phyloP scores from a whole-genome alignment of 2,888 invertebrate genomes.

The Xanthia togata region DNA sequence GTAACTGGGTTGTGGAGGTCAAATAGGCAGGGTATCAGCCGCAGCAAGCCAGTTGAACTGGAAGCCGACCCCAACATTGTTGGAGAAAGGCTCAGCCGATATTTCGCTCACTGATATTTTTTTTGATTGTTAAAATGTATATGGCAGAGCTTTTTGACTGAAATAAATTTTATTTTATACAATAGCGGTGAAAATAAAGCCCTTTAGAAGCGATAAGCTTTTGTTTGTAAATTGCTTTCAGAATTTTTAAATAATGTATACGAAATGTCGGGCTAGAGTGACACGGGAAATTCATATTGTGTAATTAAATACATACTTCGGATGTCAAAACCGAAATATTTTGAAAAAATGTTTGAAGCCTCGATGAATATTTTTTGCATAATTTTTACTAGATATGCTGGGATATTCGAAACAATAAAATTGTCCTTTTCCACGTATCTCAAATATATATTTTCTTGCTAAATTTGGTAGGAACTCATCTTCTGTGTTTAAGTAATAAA shows the following conservation, averaged over 20 bases:
- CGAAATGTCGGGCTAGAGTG: slow-evolving; percentile 14
- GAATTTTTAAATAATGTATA: slow-evolving; percentile 11
- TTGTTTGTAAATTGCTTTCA: slow-evolving; percentile 28
- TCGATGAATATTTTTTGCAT: not conserved
- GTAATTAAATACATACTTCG: slow-evolving; percentile 10
- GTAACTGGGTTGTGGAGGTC: too few relatives aligned
- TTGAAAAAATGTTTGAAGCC: not conserved
- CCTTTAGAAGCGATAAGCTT: not conserved
- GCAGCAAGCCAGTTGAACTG: too few relatives aligned
- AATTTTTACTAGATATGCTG: not conserved
- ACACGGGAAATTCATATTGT: slow-evolving; percentile 18
- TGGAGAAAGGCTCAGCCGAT: not conserved
- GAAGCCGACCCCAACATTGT: not conserved
- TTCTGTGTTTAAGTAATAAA: not conserved
- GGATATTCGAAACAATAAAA: not conserved
- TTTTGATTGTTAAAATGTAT: slow-evolving; percentile 14
- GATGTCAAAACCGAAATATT: not conserved
- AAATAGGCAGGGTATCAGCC: not conserved
- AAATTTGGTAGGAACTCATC: not conserved
- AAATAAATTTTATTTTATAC: slow-evolving; percentile 13
- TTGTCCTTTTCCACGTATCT: not conserved
- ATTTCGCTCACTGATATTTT: slow-evolving; percentile 3
- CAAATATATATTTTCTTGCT: too few relatives aligned
- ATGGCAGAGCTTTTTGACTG: not conserved
- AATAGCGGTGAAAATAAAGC: not conserved